These are phyloP conservation scores for Caradrina clavipalpis DNA, from an alignment of 2,888 invertebrate species.

Conservation along the genomic window DNA sequence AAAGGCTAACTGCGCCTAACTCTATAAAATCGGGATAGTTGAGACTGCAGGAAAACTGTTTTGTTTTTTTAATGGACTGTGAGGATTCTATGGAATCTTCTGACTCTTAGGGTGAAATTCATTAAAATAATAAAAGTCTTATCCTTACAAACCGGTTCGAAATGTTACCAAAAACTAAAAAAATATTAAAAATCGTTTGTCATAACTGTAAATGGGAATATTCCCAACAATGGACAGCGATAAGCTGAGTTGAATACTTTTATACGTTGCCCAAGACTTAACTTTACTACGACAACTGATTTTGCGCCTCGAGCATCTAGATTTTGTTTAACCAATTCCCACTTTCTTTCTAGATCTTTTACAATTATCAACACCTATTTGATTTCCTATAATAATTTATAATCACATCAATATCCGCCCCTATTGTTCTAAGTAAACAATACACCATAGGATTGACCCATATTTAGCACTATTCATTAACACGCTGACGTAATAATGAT, in stretches of 20 bases:
- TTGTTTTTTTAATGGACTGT: not conserved
- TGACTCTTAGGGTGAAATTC: no score
- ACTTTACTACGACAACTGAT: not conserved
- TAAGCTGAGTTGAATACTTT: no score
- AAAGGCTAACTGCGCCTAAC: not conserved
- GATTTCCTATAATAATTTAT: not conserved
- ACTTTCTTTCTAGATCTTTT: not conserved
- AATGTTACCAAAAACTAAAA: no score
- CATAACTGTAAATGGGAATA: no score
- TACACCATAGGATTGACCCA: constrained; percentile 22
- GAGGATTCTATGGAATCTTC: no score
- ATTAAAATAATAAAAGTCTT: no score
- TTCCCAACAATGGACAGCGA: no score
- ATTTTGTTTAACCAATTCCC: not conserved
- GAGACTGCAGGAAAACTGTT: not conserved
- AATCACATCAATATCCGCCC: constrained; percentile 16
- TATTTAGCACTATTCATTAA: constrained; percentile 14
- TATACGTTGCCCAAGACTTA: no score
- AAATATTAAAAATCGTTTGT: no score
- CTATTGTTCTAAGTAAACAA: constrained; percentile 46
- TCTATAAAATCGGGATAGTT: not conserved
- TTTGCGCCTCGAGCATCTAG: not conserved
- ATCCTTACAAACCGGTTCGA: no score
- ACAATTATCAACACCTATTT: not conserved
- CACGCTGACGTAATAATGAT: not conserved